Conservation (phyloP, 2,797 vertebrate species). For the Melanotaenia trifasciata region DNA sequence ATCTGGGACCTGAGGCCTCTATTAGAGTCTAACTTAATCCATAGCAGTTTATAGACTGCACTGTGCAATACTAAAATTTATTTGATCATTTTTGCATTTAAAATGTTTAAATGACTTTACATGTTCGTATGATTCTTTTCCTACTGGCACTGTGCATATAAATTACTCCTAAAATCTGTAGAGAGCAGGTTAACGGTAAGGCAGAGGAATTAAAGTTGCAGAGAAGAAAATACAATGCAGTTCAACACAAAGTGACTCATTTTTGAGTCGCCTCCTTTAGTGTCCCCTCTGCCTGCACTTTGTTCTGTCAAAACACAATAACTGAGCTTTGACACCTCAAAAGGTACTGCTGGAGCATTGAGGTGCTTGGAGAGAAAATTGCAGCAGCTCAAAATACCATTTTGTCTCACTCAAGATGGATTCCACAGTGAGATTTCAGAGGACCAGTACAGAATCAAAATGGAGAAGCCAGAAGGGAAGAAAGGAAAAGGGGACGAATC, state of each 20-base stretch:
- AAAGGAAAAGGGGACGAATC: slow-evolving; percentile 55
- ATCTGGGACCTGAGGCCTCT: slow-evolving; percentile 44
- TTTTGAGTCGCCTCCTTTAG: slow-evolving; percentile 57
- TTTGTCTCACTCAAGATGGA: slow-evolving; percentile 83
- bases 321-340: slow-evolving; percentile 77
- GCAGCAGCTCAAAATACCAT: slow-evolving; percentile 79
- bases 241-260: slow-evolving; percentile 61
- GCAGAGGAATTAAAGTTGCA: slow-evolving; percentile 39
- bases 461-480: slow-evolving; percentile 79
- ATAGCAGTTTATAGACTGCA: slow-evolving; percentile 26
- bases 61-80: not conserved
- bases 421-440: slow-evolving; percentile 81
- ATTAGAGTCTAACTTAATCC: slow-evolving; percentile 52
- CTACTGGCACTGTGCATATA: slow-evolving; percentile 18
- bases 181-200: slow-evolving; percentile 51
- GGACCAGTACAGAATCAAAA: slow-evolving; percentile 81
- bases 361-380: slow-evolving; percentile 80
- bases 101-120: slow-evolving; percentile 18
- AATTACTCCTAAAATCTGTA: slow-evolving; percentile 33
- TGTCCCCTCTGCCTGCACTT: slow-evolving; percentile 61
- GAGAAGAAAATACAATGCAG: slow-evolving; percentile 57
- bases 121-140: slow-evolving; percentile 20
- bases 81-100: slow-evolving; percentile 4
- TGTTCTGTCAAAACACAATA: slow-evolving; percentile 76
- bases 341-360: slow-evolving; percentile 74